These are phyloP conservation scores for Cylas formicarius DNA, from an alignment of 1,140 invertebrate species.

Conservation along the genomic window DNA sequence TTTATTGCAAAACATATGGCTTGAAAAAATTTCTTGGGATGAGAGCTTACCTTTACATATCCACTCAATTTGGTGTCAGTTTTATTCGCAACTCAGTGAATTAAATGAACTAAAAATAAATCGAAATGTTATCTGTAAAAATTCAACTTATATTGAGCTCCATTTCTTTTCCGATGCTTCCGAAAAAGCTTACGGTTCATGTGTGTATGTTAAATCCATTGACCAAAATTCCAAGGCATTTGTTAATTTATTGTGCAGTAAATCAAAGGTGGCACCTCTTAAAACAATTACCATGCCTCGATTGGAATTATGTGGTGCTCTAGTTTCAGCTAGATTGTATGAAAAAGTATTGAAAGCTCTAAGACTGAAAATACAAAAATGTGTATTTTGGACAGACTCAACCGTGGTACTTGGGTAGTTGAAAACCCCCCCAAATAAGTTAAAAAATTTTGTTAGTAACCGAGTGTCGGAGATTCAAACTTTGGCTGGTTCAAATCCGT, in stretches of 20 bases:
- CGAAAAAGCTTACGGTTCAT: slow-evolving; percentile 34
- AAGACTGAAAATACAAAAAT: neutral
- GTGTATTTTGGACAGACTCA: slow-evolving; percentile 18
- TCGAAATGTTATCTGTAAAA: slow-evolving; percentile 4
- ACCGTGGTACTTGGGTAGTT: slow-evolving; percentile 16
- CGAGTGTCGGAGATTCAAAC: slow-evolving; percentile 9
- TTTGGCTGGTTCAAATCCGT: slow-evolving; percentile 14
- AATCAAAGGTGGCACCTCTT: slow-evolving; percentile 42
- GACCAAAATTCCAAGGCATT: neutral
- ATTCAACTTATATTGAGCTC: slow-evolving; percentile 16
- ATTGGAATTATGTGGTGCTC: slow-evolving; percentile 43
- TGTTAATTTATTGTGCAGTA: slow-evolving; percentile 34
- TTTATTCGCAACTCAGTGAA: neutral
- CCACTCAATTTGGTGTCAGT: slow-evolving; percentile 4
- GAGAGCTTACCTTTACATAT: slow-evolving; percentile 21
- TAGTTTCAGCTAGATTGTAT: neutral
- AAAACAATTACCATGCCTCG: slow-evolving; percentile 42
- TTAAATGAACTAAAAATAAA: slow-evolving; percentile 11
- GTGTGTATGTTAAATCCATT: slow-evolving; percentile 28
- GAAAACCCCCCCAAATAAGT: slow-evolving; percentile 2
- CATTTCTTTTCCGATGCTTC: slow-evolving; percentile 40
- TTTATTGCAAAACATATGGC: slow-evolving; percentile 37
- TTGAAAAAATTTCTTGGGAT: slow-evolving; percentile 29
- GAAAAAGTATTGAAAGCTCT: slow-evolving; percentile 5
- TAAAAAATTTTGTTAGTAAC: slow-evolving; percentile 15